Evolutionary conservation across 2,113 vertebrate genomes (phyloP).

Genomic region (Mormyrus lacerda): DNA sequence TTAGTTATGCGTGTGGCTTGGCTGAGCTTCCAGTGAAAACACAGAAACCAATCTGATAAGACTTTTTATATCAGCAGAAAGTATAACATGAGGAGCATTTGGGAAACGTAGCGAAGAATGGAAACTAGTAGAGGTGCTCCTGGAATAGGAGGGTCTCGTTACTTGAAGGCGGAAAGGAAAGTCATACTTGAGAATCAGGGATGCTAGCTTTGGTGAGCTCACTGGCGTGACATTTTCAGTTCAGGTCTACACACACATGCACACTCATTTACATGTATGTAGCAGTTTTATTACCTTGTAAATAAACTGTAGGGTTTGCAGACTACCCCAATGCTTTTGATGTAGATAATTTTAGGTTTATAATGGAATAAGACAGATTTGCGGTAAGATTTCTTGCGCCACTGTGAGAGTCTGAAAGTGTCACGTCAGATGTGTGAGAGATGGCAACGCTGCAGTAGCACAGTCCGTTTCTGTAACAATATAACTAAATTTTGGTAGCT

Average conservation of each 20-base stretch:
- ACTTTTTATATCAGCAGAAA: not conserved
- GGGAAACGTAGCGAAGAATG: not conserved
- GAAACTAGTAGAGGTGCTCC: not conserved
- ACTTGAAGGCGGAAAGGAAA: no score
- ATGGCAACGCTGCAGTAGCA: no score
- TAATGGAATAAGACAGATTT: no score
- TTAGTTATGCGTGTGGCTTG: not conserved
- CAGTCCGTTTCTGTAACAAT: not conserved
- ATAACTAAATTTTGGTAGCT: not conserved
- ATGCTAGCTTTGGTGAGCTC: not conserved
- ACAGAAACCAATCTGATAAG: not conserved
- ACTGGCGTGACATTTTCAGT: not conserved
- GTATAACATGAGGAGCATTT: not conserved
- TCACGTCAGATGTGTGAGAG: not conserved
- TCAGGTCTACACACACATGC: not conserved
- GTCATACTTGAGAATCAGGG: not conserved
- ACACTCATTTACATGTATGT: not conserved
- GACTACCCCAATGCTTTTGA: not conserved
- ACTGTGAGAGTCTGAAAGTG: not conserved
- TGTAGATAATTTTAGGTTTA: no score
- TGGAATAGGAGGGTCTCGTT: not conserved
- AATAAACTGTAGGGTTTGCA: not conserved
- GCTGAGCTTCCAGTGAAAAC: not conserved
- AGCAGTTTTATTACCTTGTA: not conserved
- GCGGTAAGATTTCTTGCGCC: no score